These are phyloP conservation scores for Coecobrya sp. DNA, from an alignment of 2,888 invertebrate species.

Conservation along the genomic window DNA sequence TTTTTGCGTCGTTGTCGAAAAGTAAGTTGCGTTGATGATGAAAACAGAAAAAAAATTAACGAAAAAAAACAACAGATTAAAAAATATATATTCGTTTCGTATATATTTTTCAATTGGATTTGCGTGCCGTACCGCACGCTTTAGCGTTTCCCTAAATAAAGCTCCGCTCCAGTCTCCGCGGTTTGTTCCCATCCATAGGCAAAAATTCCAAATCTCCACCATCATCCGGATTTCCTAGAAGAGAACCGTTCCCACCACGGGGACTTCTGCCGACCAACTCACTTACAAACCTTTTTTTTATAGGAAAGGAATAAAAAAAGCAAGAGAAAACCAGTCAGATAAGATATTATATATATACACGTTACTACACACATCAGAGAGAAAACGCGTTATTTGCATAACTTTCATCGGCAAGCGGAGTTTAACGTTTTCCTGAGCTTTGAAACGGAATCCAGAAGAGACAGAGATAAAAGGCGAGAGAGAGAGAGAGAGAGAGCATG, in stretches of 20 bases:
- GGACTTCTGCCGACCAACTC: conserved; percentile 86
- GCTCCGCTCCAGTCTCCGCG: conserved; percentile 72
- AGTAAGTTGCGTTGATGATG: conserved; percentile 41
- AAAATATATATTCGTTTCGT: not conserved
- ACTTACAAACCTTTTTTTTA: conserved; percentile 85
- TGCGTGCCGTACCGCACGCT: not conserved
- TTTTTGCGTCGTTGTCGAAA: not conserved
- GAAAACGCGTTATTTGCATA: conserved; percentile 23
- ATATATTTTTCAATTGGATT: not conserved
- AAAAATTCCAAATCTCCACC: conserved; percentile 84
- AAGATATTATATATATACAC: not conserved
- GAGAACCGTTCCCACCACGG: conserved; percentile 80
- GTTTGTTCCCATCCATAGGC: conserved; percentile 81
- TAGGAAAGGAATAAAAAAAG: conserved; percentile 12
- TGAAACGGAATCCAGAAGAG: conserved; percentile 19
- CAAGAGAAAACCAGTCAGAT: conserved; percentile 21
- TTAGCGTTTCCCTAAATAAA: conserved; percentile 51
- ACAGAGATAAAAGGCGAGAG: not conserved
- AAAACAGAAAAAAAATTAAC: not conserved
- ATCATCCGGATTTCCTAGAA: conserved; percentile 83
- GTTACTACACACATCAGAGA: not conserved
- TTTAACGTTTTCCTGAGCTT: conserved; percentile 17
- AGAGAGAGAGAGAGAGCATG: no score
- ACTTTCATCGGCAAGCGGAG: conserved; percentile 11
- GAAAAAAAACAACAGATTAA: conserved; percentile 23